These are phyloP conservation scores for Rhinophrynus dorsalis DNA, from an alignment of 2,797 vertebrate genomes.

Conservation along the genomic window DNA sequence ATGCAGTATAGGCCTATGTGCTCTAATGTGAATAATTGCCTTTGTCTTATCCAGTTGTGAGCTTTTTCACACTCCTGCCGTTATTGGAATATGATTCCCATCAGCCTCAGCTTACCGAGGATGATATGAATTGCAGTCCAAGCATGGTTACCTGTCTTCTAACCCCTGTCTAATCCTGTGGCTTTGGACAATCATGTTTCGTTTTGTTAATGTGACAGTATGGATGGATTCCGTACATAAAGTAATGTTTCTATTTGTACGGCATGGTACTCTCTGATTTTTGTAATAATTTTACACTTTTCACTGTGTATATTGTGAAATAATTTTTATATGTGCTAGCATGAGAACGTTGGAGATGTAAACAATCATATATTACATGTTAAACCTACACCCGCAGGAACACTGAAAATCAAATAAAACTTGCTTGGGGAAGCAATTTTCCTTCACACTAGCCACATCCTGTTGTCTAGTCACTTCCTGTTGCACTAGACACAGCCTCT, in stretches of 20 bases:
- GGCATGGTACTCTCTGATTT: background rate
- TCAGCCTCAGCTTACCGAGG: no score
- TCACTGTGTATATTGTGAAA: background rate
- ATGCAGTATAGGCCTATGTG: background rate
- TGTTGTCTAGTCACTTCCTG: no score
- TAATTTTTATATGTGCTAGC: background rate
- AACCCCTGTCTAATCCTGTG: constrained; percentile 36
- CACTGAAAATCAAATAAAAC: no score
- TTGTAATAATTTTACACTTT: background rate
- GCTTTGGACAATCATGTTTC: constrained; percentile 64
- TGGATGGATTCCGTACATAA: background rate
- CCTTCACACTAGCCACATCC: no score
- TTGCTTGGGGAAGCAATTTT: no score
- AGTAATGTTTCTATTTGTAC: background rate
- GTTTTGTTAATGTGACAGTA: constrained; percentile 20
- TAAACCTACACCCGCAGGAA: no score
- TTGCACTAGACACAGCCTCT: no score
- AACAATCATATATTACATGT: no score
- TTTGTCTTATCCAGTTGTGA: no score
- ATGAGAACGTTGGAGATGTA: background rate
- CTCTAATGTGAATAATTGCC: background rate
- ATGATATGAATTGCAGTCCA: no score
- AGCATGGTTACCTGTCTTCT: background rate
- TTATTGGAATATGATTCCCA: no score
- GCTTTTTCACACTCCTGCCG: no score